phyloP scores from a whole-genome alignment of 2,113 vertebrate species.

The Callopanchax toddi region DNA sequence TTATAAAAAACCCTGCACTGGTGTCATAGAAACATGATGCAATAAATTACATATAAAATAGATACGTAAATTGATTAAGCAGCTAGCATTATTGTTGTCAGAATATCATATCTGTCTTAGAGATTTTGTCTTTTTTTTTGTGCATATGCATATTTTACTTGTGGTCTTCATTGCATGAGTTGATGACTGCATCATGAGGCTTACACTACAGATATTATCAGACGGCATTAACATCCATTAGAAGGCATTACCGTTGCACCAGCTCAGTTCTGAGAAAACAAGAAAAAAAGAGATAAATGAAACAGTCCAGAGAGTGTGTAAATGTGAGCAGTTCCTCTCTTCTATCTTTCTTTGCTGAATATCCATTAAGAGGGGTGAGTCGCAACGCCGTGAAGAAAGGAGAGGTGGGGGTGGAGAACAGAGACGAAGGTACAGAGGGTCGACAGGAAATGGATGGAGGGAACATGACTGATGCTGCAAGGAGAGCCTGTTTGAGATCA shows the following conservation, averaged over 20 bases:
- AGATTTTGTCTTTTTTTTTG: background rate
- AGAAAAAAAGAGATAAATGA: conserved; percentile 8
- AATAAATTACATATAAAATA: background rate
- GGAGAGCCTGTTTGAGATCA: conserved; percentile 2
- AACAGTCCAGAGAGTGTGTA: conserved; percentile 11
- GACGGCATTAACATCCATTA: conserved; percentile 39
- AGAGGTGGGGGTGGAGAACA: background rate
- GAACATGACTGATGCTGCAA: background rate
- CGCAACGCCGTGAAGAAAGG: conserved; percentile 19
- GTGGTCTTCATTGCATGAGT: background rate
- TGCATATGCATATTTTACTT: background rate
- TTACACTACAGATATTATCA: background rate
- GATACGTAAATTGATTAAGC: no score
- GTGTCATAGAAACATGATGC: background rate
- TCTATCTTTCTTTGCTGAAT: conserved; percentile 51
- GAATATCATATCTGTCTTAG: background rate
- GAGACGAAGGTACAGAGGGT: conserved; percentile 2
- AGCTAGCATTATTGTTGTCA: no score
- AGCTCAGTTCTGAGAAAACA: conserved; percentile 13
- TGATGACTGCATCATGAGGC: background rate
- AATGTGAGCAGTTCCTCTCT: conserved; percentile 23
- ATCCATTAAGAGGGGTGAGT: conserved; percentile 60
- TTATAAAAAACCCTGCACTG: background rate
- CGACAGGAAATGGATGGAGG: background rate
- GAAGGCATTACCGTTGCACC: conserved; percentile 1